Conservation (phyloP, 2,113 vertebrate genomes). For the Catharus bicknelli region DNA sequence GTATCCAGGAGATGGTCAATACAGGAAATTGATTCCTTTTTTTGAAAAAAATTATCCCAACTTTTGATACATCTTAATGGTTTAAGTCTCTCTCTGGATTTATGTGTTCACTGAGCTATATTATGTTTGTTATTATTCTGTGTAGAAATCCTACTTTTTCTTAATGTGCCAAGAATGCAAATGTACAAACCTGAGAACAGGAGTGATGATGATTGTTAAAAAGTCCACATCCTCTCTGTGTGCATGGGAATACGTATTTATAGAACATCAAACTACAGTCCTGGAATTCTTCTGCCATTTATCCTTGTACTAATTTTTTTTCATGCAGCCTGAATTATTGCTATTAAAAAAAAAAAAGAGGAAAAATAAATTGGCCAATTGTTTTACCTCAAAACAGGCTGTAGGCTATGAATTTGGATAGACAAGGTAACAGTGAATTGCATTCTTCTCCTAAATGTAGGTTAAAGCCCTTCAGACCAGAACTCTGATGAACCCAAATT, state of each 20-base stretch:
- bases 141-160: background rate
- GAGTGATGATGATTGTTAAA: background rate
- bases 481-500: constrained; percentile 49
- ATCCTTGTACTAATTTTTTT: background rate
- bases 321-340: background rate
- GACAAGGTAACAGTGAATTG: background rate
- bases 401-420: constrained; percentile 28
- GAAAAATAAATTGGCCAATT: background rate
- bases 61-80: background rate
- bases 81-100: background rate
- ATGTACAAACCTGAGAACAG: background rate
- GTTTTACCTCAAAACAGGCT: constrained; percentile 5
- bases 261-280: background rate
- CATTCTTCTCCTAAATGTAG: constrained; percentile 47
- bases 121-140: background rate
- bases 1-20: background rate
- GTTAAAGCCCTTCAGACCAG: constrained; percentile 18
- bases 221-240: background rate
- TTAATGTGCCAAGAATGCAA: background rate
- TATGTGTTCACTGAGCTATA: background rate
- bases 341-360: background rate
- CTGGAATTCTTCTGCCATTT: background rate
- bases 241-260: background rate
- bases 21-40: background rate
- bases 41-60: background rate